Percentiles rank a stretch among this genome's conserved stretches.
These are phyloP conservation scores for Macrobrachium nipponense DNA, from an alignment of 1,140 invertebrate species.

Conservation along the genomic window DNA sequence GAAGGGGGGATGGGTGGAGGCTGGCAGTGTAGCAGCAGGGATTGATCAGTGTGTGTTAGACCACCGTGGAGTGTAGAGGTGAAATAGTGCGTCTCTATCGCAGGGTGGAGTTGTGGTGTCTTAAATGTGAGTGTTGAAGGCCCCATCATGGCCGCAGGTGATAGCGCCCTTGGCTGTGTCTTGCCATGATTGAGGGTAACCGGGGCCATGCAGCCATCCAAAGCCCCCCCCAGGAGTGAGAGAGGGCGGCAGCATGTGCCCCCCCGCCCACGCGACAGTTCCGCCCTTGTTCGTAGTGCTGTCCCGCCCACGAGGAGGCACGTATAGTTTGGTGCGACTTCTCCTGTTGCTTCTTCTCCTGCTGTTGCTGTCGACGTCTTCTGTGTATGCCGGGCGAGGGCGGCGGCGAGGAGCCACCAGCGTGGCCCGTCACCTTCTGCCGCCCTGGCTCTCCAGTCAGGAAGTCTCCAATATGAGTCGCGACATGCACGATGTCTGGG, in stretches of 20 bases:
- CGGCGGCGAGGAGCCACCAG: constrained; percentile 50
- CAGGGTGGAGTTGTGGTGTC: constrained; percentile 28
- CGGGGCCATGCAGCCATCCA: constrained; percentile 59
- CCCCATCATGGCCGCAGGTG: constrained; percentile 34
- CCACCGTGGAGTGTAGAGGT: constrained; percentile 40
- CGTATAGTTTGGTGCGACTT: constrained; percentile 52
- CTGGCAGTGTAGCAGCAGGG: constrained; percentile 14
- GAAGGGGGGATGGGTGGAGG: neutral
- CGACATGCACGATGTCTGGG: constrained; percentile 37
- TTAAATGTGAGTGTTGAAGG: neutral
- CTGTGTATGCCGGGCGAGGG: constrained; percentile 34
- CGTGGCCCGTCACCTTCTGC: constrained; percentile 40
- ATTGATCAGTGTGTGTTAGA: constrained; percentile 47
- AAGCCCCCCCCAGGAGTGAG: constrained; percentile 50
- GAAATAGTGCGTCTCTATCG: constrained; percentile 35
- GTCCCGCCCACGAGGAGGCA: constrained; percentile 34
- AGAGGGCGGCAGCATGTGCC: constrained; percentile 58
- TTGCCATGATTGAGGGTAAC: constrained; percentile 55
- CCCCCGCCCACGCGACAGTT: constrained; percentile 53
- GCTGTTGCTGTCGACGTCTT: constrained; percentile 30
- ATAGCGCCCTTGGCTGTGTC: constrained; percentile 36
- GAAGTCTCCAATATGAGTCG: constrained; percentile 43
- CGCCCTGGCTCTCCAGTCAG: constrained; percentile 36
- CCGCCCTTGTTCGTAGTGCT: constrained; percentile 53
- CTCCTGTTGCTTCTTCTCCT: constrained; percentile 42